Base-by-base conservation (phyloP, 2,888 invertebrate species). In the Venustoraphidia nigricollis region DNA sequence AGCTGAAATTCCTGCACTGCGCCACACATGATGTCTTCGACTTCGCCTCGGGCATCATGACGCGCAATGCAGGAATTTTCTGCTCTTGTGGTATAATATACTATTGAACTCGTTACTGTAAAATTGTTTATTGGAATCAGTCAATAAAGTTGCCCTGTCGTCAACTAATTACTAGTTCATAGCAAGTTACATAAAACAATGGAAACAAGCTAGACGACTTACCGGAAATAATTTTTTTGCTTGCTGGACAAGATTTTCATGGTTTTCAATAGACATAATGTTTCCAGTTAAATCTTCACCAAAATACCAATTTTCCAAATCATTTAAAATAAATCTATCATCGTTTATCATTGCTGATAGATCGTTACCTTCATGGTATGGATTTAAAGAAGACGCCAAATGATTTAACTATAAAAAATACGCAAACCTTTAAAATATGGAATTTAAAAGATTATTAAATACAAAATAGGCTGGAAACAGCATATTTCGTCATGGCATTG, bases 301-400 rank as follows among this genome's bases (percentile, higher is more conserved):
- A 67, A 94, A 96, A 54, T 78, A 72, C 96, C 96, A 96, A 59
- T 84, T 76, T 11, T 77, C 64, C 36, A 83, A 60, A 0, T 92
- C 91, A 58, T 79, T 73, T 41, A 80, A 71, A 59, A 95, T 85
- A 53, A 93, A 79, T 9, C 90, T 75, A 62, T 95, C 94, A 65
- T 95, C 91, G 40, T 77, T 76, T 36, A 96, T 83, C 75, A 79
- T 77, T 55, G 69, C 69, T 1, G 75, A 73, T 0, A 78, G 64
- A 0, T 77, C 72, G 66, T 92, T 93, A 1, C 86, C 90, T 66
- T 95, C 94, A 57, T 91, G 87, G 62, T 92, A 85, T 0, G 96
- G 95, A 70, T 94, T 94, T 47, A 95, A 67, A 0, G 92, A 87
- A 42, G 79, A 85, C 0, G 88, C 92, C 6, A 79, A 61, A 95